Conservation (phyloP, 1,140 invertebrate genomes). For the Sweltsa coloradensis region DNA sequence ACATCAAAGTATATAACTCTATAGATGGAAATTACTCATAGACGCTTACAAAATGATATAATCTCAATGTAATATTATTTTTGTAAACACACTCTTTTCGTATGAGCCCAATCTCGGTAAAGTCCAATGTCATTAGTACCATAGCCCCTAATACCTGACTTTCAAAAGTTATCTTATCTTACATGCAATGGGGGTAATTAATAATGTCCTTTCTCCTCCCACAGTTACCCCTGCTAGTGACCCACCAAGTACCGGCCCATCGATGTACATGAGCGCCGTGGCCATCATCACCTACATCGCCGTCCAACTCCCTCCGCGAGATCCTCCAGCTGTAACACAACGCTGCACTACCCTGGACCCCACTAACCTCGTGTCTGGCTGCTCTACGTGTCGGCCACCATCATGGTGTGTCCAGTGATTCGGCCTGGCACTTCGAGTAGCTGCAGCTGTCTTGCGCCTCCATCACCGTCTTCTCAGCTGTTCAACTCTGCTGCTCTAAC, state of each 20-base stretch:
- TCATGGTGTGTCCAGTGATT: conserved; percentile 47
- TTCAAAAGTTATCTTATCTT: too few relatives aligned
- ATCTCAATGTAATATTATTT: too few relatives aligned
- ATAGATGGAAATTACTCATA: too few relatives aligned
- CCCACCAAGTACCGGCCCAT: neutral
- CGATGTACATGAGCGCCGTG: conserved; percentile 39
- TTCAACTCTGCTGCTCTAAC: conserved; percentile 74
- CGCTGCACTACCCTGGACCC: conserved; percentile 58
- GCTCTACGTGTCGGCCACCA: conserved; percentile 48
- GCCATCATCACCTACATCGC: conserved; percentile 55
- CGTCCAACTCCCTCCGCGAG: conserved; percentile 55
- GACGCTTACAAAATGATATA: too few relatives aligned
- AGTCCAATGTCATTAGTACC: too few relatives aligned
- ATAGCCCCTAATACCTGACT: too few relatives aligned
- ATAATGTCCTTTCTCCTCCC: neutral
- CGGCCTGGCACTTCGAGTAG: conserved; percentile 28
- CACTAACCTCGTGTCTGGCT: conserved; percentile 63
- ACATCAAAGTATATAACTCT: too few relatives aligned
- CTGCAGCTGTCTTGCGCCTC: conserved; percentile 58
- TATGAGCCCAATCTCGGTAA: too few relatives aligned
- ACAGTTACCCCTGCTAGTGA: neutral
- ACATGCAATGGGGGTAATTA: too few relatives aligned
- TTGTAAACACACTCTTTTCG: too few relatives aligned
- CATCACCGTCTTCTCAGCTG: conserved; percentile 67
- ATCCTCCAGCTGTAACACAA: conserved; percentile 64